A percentile compares a stretch with the other conserved stretches of the same genome.
These are phyloP conservation scores for Vidua chalybeata DNA, from an alignment of 2,113 vertebrate species.

Conservation along the genomic window DNA sequence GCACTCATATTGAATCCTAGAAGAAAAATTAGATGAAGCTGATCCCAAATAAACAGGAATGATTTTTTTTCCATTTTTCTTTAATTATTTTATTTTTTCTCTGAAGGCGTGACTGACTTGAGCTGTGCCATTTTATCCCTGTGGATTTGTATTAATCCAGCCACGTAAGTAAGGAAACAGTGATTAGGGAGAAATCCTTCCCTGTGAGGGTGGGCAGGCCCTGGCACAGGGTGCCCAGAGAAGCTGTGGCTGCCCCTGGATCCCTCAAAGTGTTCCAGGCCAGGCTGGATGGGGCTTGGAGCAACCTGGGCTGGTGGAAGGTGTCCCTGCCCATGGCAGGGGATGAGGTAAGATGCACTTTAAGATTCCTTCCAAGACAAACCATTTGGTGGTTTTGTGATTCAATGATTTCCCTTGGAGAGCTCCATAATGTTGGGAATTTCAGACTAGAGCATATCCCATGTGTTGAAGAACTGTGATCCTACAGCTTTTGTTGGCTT, in stretches of 20 bases:
- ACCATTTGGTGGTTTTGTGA: not conserved
- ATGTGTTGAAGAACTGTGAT: not conserved
- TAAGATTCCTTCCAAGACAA: not conserved
- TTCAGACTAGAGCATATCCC: not conserved
- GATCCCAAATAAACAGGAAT: not conserved
- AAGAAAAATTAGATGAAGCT: not conserved
- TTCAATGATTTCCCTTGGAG: not conserved
- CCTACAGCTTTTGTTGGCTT: not conserved
- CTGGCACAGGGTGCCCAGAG: not conserved
- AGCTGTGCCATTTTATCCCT: not conserved
- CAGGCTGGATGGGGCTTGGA: fast-evolving
- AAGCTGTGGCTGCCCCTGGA: not conserved
- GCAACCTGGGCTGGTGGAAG: fast-evolving
- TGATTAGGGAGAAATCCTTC: not conserved
- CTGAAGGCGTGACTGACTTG: not conserved
- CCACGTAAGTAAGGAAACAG: not conserved
- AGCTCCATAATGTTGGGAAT: not conserved
- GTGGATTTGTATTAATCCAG: not conserved
- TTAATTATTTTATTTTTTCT: too few relatives aligned
- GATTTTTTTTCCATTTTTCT: not conserved
- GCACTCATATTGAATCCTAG: not conserved
- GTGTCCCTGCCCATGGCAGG: not conserved
- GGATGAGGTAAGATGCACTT: not conserved
- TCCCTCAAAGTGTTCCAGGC: not conserved
- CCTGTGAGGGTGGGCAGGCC: fast-evolving